Conservation (phyloP, 2,888 invertebrate species). For the Exephanes ischioxanthus region DNA sequence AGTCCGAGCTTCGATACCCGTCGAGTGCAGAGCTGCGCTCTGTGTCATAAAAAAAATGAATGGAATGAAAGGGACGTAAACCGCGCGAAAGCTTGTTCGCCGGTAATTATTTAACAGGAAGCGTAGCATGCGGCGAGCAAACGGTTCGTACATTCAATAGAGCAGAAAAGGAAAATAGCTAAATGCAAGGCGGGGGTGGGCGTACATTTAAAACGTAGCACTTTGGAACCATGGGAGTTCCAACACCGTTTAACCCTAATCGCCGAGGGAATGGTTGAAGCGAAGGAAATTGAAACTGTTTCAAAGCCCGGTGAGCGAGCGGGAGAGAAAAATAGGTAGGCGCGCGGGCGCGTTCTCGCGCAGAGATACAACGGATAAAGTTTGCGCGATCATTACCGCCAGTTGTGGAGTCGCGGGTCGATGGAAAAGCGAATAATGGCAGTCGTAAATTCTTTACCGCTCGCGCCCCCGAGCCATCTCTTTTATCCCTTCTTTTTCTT, state of each 20-base stretch:
- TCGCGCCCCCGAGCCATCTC: conserved; percentile 45
- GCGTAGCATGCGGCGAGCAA: conserved; percentile 15
- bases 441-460: conserved; percentile 67
- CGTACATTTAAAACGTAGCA: conserved; percentile 53
- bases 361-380: conserved; percentile 63
- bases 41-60: neutral
- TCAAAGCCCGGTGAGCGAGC: conserved; percentile 12
- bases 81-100: neutral
- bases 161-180: conserved; percentile 4
- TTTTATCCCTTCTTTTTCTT: conserved; percentile 16
- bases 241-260: conserved; percentile 63
- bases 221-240: conserved; percentile 48
- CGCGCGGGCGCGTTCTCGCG: conserved; percentile 23
- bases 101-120: conserved; percentile 45
- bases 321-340: conserved; percentile 4
- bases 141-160: conserved; percentile 12
- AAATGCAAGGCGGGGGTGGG: neutral
- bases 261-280: conserved; percentile 34
- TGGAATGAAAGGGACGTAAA: conserved; percentile 10
- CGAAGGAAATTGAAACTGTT: conserved; percentile 63
- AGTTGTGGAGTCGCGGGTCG: conserved; percentile 60
- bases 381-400: conserved; percentile 64
- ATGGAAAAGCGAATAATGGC: conserved; percentile 66
- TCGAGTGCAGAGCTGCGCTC: neutral
- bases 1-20: conserved; percentile 18